Percentiles rank a stretch among this genome's conserved stretches.
These are phyloP conservation scores for Pelodiscus sinensis DNA, from an alignment of 2,113 vertebrate species.

Conservation along the genomic window DNA sequence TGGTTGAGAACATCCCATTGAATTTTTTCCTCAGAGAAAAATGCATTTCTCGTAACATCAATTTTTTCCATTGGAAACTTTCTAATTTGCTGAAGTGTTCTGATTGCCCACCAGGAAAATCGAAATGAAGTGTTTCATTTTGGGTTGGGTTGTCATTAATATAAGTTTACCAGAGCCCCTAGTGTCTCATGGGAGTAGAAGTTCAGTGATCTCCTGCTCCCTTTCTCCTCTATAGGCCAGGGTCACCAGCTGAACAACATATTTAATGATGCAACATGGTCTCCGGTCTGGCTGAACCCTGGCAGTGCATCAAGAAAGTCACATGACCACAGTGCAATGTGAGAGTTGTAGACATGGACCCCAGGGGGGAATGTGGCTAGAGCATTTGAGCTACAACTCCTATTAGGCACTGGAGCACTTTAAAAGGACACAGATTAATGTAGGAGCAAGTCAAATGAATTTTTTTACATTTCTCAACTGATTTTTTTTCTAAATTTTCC, in stretches of 20 bases:
- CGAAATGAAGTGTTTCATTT: too few relatives aligned
- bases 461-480: background rate
- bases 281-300: too few relatives aligned
- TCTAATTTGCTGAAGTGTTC: rapidly evolving
- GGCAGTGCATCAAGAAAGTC: background rate
- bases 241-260: too few relatives aligned
- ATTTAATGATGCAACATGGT: too few relatives aligned
- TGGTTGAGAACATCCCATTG: too few relatives aligned
- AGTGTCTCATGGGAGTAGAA: too few relatives aligned
- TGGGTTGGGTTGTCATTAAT: too few relatives aligned
- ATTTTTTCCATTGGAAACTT: background rate
- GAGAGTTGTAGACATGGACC: background rate
- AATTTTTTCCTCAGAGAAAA: background rate
- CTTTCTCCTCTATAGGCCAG: too few relatives aligned
- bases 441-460: background rate
- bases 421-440: background rate
- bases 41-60: background rate
- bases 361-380: background rate
- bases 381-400: background rate
- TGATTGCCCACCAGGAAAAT: too few relatives aligned
- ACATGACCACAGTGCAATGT: background rate
- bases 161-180: too few relatives aligned
- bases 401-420: background rate
- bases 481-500: background rate
- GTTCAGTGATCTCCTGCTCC: too few relatives aligned